These are phyloP conservation scores for Genyomyrus donnyi DNA, from an alignment of 2,113 vertebrate species.

Conservation along the genomic window DNA sequence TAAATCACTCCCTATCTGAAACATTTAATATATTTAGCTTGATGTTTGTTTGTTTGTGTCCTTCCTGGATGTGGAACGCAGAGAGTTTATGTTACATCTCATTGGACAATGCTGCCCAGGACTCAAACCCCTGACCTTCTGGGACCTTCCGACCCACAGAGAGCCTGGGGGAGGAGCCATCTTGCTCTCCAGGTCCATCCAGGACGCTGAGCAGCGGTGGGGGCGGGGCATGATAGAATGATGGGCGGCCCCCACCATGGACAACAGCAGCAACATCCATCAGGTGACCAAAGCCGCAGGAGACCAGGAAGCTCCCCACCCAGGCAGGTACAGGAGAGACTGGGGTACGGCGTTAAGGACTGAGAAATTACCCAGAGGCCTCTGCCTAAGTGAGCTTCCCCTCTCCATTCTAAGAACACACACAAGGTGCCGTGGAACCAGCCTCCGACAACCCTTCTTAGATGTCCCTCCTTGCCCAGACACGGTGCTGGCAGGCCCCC, in stretches of 20 bases:
- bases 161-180: not conserved
- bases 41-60: not conserved
- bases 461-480: not conserved
- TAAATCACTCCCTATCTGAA: not conserved
- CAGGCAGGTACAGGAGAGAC: not conserved
- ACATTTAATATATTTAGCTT: not conserved
- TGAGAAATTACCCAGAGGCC: not conserved
- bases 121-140: not conserved
- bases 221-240: slow-evolving; percentile 18
- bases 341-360: not conserved
- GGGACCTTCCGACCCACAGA: not conserved
- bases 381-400: not conserved
- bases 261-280: slow-evolving; percentile 23
- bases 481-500: not conserved
- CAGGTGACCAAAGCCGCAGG: not conserved
- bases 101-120: not conserved
- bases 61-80: not conserved
- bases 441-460: not conserved
- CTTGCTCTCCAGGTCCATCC: not conserved
- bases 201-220: not conserved
- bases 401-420: not conserved
- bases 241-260: not conserved
- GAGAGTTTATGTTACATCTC: not conserved
- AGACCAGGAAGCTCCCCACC: not conserved
- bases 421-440: not conserved